Conservation (phyloP, 2,888 invertebrate species). For the Rhodophaea formosa region DNA sequence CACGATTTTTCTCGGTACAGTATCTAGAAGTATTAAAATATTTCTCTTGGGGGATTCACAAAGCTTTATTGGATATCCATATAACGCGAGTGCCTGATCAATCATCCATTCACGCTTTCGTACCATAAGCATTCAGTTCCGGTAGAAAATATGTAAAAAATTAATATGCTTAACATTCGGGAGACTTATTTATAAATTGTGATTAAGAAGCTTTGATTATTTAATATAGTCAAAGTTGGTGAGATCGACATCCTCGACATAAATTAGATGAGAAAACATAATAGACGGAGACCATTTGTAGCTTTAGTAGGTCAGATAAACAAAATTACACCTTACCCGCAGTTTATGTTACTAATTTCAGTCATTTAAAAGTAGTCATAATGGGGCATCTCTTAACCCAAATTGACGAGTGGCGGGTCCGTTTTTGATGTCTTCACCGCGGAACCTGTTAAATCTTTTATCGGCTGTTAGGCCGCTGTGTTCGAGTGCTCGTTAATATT, state of each 20-base stretch:
- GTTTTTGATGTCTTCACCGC: constrained; percentile 51
- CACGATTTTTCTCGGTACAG: not conserved
- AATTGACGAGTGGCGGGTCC: constrained; percentile 47
- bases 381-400: constrained; percentile 37
- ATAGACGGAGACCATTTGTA: no score
- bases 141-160: not conserved
- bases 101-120: not conserved
- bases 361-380: constrained; percentile 28
- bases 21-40: not conserved
- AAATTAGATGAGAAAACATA: no score
- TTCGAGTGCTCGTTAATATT: constrained; percentile 46
- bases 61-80: not conserved
- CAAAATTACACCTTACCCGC: not conserved
- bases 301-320: not conserved
- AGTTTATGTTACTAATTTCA: constrained; percentile 20
- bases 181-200: not conserved
- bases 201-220: no score
- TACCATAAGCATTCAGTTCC: not conserved
- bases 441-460: constrained; percentile 60
- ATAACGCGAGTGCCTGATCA: not conserved
- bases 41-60: not conserved
- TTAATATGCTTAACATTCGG: not conserved
- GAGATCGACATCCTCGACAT: no score
- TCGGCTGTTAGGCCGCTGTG: constrained; percentile 45
- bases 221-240: no score